Conservation (phyloP, 2,797 vertebrate genomes). For the Pygocentrus nattereri region DNA sequence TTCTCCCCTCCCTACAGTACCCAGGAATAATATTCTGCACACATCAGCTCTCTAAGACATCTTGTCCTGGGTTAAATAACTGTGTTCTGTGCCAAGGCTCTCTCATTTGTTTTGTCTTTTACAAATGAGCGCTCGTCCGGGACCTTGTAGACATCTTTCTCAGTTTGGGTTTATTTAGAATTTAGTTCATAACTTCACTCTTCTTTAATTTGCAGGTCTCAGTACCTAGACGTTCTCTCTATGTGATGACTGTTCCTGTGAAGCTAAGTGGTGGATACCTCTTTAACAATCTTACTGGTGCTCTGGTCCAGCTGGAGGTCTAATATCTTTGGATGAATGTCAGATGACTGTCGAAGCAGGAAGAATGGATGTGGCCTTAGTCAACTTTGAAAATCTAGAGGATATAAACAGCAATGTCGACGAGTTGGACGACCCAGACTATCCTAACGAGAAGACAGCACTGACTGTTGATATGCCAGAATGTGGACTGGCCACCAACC, state of each 20-base stretch:
- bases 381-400: constrained; percentile 87
- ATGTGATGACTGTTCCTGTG: constrained; percentile 18
- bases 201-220: constrained; percentile 43
- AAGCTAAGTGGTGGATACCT: constrained; percentile 9
- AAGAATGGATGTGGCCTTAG: constrained; percentile 92
- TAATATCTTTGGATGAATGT: constrained; percentile 29
- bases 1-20: constrained; percentile 50
- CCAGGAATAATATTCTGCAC: constrained; percentile 53
- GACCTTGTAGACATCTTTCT: too few relatives aligned
- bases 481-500: constrained; percentile 58
- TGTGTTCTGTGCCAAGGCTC: constrained; percentile 12
- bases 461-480: constrained; percentile 72
- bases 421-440: constrained; percentile 78
- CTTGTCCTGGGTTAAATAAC: constrained; percentile 47
- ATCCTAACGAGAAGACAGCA: constrained; percentile 77
- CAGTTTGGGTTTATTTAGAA: background rate
- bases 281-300: background rate
- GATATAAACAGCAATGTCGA: constrained; percentile 78
- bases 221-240: constrained; percentile 1
- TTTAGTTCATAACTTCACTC: constrained; percentile 7
- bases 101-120: background rate
- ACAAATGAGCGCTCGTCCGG: background rate
- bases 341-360: constrained; percentile 66
- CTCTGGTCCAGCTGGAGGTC: constrained; percentile 23
- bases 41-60: constrained; percentile 50